Conservation (phyloP, 2,113 vertebrate species). For the Albula goreensis region DNA sequence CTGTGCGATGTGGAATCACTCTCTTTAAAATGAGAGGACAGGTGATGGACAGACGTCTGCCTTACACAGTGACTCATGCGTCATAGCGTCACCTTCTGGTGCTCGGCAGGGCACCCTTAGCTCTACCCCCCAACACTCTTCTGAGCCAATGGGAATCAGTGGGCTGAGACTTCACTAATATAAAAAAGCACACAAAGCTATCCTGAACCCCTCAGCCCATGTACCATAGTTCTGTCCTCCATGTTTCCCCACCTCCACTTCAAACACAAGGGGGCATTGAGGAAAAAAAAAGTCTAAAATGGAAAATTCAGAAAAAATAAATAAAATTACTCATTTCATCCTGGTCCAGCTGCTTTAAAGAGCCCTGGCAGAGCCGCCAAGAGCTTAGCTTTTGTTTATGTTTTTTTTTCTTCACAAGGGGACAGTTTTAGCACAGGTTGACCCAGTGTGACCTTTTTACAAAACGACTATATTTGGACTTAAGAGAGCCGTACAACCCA, state of each 20-base stretch:
- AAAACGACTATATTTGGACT: background rate
- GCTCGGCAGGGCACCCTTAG: background rate
- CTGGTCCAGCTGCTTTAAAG: background rate
- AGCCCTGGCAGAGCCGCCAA: background rate
- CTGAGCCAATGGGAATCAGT: background rate
- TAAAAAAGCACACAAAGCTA: background rate
- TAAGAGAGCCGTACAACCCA: background rate
- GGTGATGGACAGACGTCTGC: background rate
- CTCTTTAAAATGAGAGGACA: background rate
- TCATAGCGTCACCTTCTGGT: no score
- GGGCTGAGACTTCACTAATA: background rate
- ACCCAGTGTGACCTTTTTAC: background rate
- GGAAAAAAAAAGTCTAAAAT: background rate
- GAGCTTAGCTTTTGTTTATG: background rate
- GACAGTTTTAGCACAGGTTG: background rate
- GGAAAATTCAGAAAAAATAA: background rate
- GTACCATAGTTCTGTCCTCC: background rate
- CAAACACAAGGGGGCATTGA: background rate
- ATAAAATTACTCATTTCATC: background rate
- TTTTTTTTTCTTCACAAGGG: background rate
- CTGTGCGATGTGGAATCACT: no score
- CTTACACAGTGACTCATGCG: background rate
- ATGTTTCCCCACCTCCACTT: background rate
- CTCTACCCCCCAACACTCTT: background rate
- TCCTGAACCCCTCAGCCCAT: background rate